Base-by-base conservation (phyloP, 2,888 invertebrate species). In the Chalcis sispes region DNA sequence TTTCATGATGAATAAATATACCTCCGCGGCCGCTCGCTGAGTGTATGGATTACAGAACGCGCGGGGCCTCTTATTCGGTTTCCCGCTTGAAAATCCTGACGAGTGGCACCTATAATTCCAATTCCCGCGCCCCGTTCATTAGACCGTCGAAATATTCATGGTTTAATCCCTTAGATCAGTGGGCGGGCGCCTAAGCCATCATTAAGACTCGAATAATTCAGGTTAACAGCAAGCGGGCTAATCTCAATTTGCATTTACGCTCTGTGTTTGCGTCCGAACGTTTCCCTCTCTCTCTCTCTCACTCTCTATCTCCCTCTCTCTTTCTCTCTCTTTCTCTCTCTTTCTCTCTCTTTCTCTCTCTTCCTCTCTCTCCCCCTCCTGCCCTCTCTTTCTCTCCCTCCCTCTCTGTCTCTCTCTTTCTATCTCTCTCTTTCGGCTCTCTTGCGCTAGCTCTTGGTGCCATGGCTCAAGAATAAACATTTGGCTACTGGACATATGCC, bases 191-290 rank as follows among this genome's bases (percentile, higher is more conserved):
- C 86, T 88, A 88, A 88, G 87, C 88, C 86, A 86, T 88, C 88
- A 88, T 88, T 88, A 88, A 88, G 88, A 88, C 86, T 88, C 88
- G 88, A 88, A 88, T 88, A 88, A 88, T 88, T 88, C 88, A 88
- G 85, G 88, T 87, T 88, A 88, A 88, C 88, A 85, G 88, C 84
- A 77, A 83, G 83, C 82, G 82, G 84, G 84, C 84, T 88, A 88
- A 88, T 88, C 88, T 88, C 84, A 82, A 88, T 88, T 88, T 88
- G 87, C 88, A 88, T 88, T 87, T 85, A 85, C 84, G 84, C 84
- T 81, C 81, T 77, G 77, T 67, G 54, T 40, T 36, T 67, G 72
- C 48, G 46, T 66, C 54, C 72, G 50, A 70, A 36, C 52, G 62
- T 50, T 50, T 25, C 29, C 42, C 46, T 54, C 20, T 40, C 23